Evolutionary conservation across 2,113 vertebrate genomes (phyloP).

Genomic region (Nerophis ophidion): DNA sequence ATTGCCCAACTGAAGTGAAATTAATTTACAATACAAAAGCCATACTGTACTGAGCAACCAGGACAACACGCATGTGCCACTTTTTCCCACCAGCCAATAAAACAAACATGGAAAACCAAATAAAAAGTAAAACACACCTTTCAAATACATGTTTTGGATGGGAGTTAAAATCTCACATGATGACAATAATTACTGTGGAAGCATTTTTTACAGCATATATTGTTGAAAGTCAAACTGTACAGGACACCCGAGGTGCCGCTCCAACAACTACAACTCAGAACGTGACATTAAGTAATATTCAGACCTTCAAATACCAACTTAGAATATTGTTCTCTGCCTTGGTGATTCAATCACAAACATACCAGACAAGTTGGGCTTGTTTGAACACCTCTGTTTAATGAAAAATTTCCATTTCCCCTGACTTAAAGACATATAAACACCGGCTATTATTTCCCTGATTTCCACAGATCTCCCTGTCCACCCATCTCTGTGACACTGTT

Average conservation of each 20-base stretch:
- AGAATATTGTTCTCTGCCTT: not conserved
- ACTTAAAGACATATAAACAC: constrained; percentile 6
- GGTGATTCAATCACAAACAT: not conserved
- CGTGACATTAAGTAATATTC: not conserved
- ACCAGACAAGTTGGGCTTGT: too few species aligned
- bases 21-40: too few species aligned
- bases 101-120: too few species aligned
- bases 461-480: constrained; percentile 9
- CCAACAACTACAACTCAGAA: not conserved
- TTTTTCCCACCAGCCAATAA: too few species aligned
- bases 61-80: not conserved
- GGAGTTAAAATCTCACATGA: too few species aligned
- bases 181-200: too few species aligned
- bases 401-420: not conserved
- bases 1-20: too few species aligned
- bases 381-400: not conserved
- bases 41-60: not conserved
- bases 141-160: too few species aligned
- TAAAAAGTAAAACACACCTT: not conserved
- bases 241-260: not conserved
- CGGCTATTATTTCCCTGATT: constrained; percentile 24
- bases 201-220: too few species aligned
- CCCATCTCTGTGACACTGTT: constrained; percentile 16
- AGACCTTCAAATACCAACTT: not conserved
- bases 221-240: too few species aligned